Conservation (phyloP, 2,797 vertebrate genomes). For the Lepus townsendii region DNA sequence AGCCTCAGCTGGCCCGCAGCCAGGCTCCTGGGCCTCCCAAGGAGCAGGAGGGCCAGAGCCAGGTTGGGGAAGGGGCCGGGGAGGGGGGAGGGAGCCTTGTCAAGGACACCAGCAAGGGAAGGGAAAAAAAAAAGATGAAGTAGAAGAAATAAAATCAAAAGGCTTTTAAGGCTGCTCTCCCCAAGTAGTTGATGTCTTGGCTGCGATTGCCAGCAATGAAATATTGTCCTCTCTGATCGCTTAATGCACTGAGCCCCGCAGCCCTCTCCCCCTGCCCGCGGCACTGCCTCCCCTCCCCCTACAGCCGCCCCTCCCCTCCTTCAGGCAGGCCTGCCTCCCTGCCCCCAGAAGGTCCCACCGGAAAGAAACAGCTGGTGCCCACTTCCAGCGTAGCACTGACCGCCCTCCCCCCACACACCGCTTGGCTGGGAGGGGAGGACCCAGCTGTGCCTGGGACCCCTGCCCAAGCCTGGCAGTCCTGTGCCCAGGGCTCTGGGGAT, state of each 20-base stretch:
- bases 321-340: background rate
- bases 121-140: conserved; percentile 70
- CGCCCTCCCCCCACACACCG: conserved; percentile 91
- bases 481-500: background rate
- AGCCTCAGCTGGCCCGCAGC: background rate
- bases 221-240: conserved; percentile 85
- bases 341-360: background rate
- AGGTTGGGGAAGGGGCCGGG: conserved; percentile 57
- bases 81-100: conserved; percentile 73
- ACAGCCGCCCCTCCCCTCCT: background rate
- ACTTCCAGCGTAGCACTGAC: too few relatives aligned
- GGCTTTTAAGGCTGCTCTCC: conserved; percentile 85
- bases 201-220: conserved; percentile 83
- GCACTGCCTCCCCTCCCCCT: background rate
- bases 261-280: conserved; percentile 65
- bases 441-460: background rate
- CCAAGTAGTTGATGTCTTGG: conserved; percentile 83
- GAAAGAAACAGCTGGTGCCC: conserved; percentile 83
- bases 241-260: conserved; percentile 81
- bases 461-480: background rate
- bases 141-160: conserved; percentile 85
- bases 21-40: background rate
- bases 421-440: background rate
- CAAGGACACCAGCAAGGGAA: conserved; percentile 82
- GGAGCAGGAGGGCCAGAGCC: background rate